Evolutionary conservation across 2,113 vertebrate species (phyloP).

Genomic region (Chaetura pelagica): DNA sequence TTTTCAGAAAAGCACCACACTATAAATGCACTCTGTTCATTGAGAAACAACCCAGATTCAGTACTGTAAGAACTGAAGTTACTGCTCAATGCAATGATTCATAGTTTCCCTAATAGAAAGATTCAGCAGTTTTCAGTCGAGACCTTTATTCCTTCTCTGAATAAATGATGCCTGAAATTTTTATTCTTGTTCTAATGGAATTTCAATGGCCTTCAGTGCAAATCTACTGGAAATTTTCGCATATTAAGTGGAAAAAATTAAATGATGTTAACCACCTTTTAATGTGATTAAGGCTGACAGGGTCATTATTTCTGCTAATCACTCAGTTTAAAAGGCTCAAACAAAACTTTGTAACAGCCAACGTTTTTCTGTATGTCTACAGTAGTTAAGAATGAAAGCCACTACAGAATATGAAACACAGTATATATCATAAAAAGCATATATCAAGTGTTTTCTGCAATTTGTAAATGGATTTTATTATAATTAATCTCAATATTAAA

Average conservation of each 20-base stretch:
- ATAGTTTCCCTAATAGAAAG: constrained; percentile 90
- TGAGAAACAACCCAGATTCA: constrained; percentile 58
- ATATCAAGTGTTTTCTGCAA: constrained; percentile 50
- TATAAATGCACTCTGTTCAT: constrained; percentile 55
- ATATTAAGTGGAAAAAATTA: constrained; percentile 99
- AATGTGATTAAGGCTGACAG: constrained; percentile 99
- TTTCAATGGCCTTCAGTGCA: constrained; percentile 99
- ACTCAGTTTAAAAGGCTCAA: constrained; percentile 96
- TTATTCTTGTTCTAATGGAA: constrained; percentile 99
- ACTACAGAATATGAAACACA: constrained; percentile 25
- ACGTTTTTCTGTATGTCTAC: constrained; percentile 76
- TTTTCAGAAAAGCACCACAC: constrained; percentile 43
- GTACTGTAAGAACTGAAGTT: constrained; percentile 62
- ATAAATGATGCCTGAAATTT: constrained; percentile 99
- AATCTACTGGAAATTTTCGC: constrained; percentile 99
- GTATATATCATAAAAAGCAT: constrained; percentile 34
- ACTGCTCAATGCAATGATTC: constrained; percentile 87
- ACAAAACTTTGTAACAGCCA: constrained; percentile 87
- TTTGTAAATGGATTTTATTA: constrained; percentile 50
- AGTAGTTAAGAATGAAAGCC: constrained; percentile 55
- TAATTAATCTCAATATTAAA: constrained; percentile 58
- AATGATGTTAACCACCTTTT: constrained; percentile 99
- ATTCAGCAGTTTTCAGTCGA: constrained; percentile 96
- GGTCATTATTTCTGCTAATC: constrained; percentile 99
- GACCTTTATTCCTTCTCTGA: constrained; percentile 94